Conservation (phyloP, 1,140 invertebrate genomes). For the Cydia fagiglandana region DNA sequence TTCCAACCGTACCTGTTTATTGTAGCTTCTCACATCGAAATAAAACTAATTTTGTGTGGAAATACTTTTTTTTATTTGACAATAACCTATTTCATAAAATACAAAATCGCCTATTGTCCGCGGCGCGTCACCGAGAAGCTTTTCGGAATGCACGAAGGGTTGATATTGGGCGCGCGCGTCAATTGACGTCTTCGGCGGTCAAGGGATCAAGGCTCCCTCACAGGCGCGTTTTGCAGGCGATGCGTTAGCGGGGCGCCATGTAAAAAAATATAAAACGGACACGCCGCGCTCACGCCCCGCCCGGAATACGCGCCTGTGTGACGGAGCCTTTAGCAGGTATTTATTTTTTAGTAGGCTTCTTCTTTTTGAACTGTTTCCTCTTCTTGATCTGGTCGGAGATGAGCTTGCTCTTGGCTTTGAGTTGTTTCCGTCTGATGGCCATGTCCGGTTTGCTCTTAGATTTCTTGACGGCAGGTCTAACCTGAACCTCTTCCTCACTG, state of each 20-base stretch:
- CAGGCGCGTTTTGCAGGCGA: too few relatives aligned
- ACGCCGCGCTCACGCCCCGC: too few relatives aligned
- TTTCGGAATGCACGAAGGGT: too few relatives aligned
- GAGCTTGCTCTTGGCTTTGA: slow-evolving; percentile 70
- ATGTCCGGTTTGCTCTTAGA: slow-evolving; percentile 61
- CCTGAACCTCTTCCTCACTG: slow-evolving; percentile 41
- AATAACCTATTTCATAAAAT: slow-evolving; percentile 27
- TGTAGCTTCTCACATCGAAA: slow-evolving; percentile 32
- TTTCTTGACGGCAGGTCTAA: slow-evolving; percentile 50
- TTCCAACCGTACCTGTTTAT: slow-evolving; percentile 26
- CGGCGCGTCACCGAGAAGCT: too few relatives aligned
- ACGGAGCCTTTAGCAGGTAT: not conserved
- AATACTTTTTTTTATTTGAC: slow-evolving; percentile 41
- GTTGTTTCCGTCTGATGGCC: slow-evolving; percentile 74
- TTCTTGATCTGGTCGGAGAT: slow-evolving; percentile 74
- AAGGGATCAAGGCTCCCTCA: too few relatives aligned
- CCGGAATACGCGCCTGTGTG: too few relatives aligned
- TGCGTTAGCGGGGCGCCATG: too few relatives aligned
- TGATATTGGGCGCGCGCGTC: too few relatives aligned
- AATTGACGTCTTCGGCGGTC: too few relatives aligned
- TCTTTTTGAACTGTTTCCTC: slow-evolving; percentile 67
- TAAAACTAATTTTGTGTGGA: slow-evolving; percentile 41
- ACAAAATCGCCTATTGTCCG: not conserved
- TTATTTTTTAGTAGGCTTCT: slow-evolving; percentile 60
- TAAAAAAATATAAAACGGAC: too few relatives aligned